Evolutionary conservation across 2,888 invertebrate genomes (phyloP).

Genomic region (Scaptomyza flava): DNA sequence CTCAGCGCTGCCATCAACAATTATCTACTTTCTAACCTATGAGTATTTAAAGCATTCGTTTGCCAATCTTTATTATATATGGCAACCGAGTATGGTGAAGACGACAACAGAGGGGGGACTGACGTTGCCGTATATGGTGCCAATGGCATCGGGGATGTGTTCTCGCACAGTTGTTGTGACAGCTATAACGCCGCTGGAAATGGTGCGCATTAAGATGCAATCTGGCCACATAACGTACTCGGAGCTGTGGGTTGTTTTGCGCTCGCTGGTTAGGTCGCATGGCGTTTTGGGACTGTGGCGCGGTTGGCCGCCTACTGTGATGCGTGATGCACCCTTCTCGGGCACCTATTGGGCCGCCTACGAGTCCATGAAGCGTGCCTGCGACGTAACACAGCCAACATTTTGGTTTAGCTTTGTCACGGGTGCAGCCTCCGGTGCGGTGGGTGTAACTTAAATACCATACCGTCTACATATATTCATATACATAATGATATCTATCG

Average conservation of each 20-base stretch:
- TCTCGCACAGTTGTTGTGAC: constrained; percentile 93
- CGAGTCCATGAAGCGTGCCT: constrained; percentile 88
- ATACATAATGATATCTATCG: too few relatives aligned
- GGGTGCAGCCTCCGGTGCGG: constrained; percentile 63
- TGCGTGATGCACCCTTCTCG: constrained; percentile 71
- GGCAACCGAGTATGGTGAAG: background rate
- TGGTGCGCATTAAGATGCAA: constrained; percentile 98
- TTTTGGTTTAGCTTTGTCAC: constrained; percentile 62
- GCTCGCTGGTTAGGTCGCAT: constrained; percentile 86
- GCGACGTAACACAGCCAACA: constrained; percentile 81
- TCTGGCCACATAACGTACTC: constrained; percentile 93
- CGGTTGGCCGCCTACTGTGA: constrained; percentile 85
- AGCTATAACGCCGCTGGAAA: constrained; percentile 95
- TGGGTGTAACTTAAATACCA: constrained; percentile 34
- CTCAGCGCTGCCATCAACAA: constrained; percentile 96
- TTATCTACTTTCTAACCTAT: constrained; percentile 97
- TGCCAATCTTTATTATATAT: constrained; percentile 76
- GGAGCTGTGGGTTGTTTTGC: constrained; percentile 85
- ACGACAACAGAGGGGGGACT: background rate
- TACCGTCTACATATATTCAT: background rate
- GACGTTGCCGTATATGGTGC: constrained; percentile 81
- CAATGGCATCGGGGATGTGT: constrained; percentile 91
- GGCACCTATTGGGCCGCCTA: constrained; percentile 96
- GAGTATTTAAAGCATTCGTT: constrained; percentile 92
- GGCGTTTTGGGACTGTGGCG: constrained; percentile 92